A percentile compares a stretch with the other conserved stretches of the same genome.
Evolutionary conservation across 1,140 invertebrate species (phyloP).

Genomic region (Mizuhopecten yessoensis): DNA sequence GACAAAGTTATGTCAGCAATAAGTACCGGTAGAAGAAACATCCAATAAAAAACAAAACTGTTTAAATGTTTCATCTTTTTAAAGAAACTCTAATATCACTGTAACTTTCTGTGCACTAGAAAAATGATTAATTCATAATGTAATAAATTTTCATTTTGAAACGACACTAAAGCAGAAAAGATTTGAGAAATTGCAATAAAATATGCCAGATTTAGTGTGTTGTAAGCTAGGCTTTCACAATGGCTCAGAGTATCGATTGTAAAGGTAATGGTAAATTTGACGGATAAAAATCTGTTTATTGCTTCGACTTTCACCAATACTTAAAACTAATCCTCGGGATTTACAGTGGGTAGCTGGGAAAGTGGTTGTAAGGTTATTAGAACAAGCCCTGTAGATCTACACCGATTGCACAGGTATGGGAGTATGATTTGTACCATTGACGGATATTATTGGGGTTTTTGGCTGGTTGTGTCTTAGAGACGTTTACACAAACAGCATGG

Average conservation of each 20-base stretch:
- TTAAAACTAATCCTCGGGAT: not conserved
- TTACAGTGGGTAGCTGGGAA: not conserved
- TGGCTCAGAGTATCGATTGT: not conserved
- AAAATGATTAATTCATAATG: not conserved
- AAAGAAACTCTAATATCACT: not conserved
- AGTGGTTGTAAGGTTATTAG: conserved; percentile 11
- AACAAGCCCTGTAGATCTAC: not conserved
- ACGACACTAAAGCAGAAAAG: not conserved
- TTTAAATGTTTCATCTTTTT: too few species aligned
- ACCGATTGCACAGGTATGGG: not conserved
- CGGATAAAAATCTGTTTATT: not conserved
- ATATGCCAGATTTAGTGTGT: not conserved
- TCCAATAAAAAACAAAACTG: too few species aligned
- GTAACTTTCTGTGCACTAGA: not conserved
- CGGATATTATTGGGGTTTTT: not conserved
- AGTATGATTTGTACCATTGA: not conserved
- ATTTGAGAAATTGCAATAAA: conserved; percentile 35
- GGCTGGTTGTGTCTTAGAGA: conserved; percentile 6
- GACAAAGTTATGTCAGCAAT: too few species aligned
- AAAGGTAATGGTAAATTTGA: not conserved
- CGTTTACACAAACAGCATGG: conserved; percentile 1
- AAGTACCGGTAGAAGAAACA: too few species aligned
- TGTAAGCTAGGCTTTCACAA: not conserved
- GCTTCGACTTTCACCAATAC: conserved; percentile 31
- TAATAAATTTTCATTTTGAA: conserved; percentile 1